Percentiles rank a stretch among this genome's conserved stretches.
phyloP scores from a whole-genome alignment of 92 coral and sea anemone species.

The Palythoa heliodiscus region DNA sequence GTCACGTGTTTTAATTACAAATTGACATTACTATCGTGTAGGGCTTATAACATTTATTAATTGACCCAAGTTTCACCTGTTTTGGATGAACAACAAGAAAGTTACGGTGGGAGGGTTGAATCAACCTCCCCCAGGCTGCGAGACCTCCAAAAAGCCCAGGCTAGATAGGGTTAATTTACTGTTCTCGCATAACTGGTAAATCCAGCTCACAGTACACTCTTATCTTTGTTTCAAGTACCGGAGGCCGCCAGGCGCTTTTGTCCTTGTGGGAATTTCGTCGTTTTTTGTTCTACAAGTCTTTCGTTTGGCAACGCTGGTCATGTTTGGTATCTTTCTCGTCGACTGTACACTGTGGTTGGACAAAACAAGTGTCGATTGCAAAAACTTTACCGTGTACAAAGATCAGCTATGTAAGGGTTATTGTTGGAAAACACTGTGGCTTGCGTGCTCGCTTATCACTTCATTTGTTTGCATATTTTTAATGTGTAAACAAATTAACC shows the following conservation, averaged over 20 bases:
- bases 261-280: neutral
- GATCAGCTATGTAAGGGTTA: conserved; percentile 53
- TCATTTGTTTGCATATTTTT: conserved; percentile 39
- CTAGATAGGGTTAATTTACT: too few species aligned
- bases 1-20: too few species aligned
- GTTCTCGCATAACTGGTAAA: too few species aligned
- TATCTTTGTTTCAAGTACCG: neutral
- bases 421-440: conserved; percentile 74
- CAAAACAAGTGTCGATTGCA: conserved; percentile 65
- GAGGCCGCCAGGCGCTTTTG: neutral
- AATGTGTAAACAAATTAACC: conserved; percentile 25
- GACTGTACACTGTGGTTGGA: conserved; percentile 67
- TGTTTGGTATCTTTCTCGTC: conserved; percentile 64
- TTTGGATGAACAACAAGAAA: too few species aligned
- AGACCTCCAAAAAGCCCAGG: too few species aligned
- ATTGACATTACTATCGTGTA: too few species aligned
- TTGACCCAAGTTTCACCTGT: too few species aligned
- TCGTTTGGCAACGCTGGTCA: conserved; percentile 54
- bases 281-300: conserved; percentile 54
- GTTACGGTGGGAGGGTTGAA: too few species aligned
- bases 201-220: neutral
- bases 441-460: conserved; percentile 53
- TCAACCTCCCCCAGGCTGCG: too few species aligned
- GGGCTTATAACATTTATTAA: too few species aligned
- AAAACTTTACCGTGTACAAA: conserved; percentile 54